phyloP scores from a whole-genome alignment of 2,888 invertebrate species.

The Mechanitis messenoides region DNA sequence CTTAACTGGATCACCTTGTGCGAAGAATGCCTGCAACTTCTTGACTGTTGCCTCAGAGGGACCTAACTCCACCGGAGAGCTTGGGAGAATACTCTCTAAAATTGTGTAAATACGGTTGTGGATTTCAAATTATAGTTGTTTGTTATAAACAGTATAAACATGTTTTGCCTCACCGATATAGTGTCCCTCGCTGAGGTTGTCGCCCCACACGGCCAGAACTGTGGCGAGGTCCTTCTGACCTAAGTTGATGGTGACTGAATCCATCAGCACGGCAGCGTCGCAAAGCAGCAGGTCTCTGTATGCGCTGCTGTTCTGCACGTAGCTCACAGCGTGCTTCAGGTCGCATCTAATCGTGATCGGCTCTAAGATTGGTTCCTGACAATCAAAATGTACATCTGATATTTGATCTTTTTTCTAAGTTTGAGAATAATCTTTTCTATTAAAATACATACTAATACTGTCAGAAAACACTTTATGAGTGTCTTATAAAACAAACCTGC shows the following conservation, averaged over 20 bases:
- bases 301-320: constrained; percentile 38
- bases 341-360: constrained; percentile 83
- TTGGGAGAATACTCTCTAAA: constrained; percentile 53
- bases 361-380: constrained; percentile 84
- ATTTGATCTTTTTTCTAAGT: no score
- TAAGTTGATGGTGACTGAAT: constrained; percentile 80
- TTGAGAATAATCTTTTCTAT: no score
- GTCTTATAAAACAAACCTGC: constrained; percentile 64
- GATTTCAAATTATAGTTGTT: no score
- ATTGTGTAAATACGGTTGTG: constrained; percentile 1
- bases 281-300: constrained; percentile 65
- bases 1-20: constrained; percentile 79
- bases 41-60: constrained; percentile 76
- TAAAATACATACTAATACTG: no score
- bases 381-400: background rate
- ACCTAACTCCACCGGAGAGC: constrained; percentile 59
- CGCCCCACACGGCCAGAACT: constrained; percentile 82
- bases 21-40: constrained; percentile 84
- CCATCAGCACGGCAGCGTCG: constrained; percentile 81
- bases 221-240: constrained; percentile 86
- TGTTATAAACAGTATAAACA: no score
- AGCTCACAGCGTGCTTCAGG: constrained; percentile 77
- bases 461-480: no score
- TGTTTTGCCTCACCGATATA: constrained; percentile 60
- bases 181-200: constrained; percentile 80